A percentile compares a stretch with the other conserved stretches of the same genome.
Evolutionary conservation across 2,797 vertebrate species (phyloP).

Genomic region (Gallinago nigripennis): DNA sequence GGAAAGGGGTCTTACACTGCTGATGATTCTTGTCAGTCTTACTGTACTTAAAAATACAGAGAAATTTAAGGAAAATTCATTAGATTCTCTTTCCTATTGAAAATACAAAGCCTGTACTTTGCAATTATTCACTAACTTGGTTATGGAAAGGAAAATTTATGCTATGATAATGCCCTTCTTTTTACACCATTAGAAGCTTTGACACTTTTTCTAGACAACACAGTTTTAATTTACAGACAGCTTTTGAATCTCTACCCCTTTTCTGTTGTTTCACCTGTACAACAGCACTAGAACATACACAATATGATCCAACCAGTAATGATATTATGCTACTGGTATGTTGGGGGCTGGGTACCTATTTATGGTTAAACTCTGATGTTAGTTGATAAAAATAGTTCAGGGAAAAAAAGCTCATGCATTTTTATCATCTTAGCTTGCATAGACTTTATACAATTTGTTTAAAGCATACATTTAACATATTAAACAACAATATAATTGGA

Average conservation of each 20-base stretch:
- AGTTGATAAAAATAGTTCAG: conserved; percentile 18
- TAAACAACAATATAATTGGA: neutral
- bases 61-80: neutral
- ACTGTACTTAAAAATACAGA: neutral
- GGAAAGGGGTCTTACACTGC: neutral
- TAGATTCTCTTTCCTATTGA: neutral
- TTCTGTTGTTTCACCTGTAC: neutral
- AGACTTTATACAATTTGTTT: neutral
- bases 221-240: neutral
- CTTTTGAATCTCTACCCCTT: neutral
- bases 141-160: neutral
- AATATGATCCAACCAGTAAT: neutral
- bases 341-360: neutral
- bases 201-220: neutral
- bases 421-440: conserved; percentile 38
- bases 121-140: neutral
- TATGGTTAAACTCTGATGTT: neutral
- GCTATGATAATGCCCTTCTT: neutral
- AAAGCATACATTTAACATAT: conserved; percentile 2
- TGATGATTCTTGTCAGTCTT: neutral
- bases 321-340: neutral
- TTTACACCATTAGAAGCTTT: neutral
- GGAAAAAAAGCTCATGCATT: conserved; percentile 19
- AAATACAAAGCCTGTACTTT: neutral
- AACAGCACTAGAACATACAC: neutral